Evolutionary conservation across 2,888 invertebrate species (phyloP).

Genomic region (Melieria picta): DNA sequence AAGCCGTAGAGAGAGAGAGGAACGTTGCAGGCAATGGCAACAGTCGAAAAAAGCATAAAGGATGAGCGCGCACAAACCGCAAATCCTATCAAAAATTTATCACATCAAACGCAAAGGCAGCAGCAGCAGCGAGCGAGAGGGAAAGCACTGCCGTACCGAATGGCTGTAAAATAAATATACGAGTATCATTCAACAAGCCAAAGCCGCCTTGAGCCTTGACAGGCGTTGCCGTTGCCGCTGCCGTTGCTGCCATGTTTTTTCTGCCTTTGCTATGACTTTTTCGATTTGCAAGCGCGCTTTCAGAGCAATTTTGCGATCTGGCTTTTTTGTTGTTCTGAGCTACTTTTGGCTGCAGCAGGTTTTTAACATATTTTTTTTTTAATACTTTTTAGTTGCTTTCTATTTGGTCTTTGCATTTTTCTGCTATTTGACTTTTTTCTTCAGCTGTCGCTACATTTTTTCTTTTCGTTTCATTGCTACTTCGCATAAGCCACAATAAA

Average conservation of each 20-base stretch:
- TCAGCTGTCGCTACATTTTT: background rate
- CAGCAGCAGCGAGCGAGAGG: too few species aligned
- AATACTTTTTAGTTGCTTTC: background rate
- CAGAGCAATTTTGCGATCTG: too few species aligned
- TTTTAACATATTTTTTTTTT: conserved; percentile 16
- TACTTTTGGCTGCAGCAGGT: background rate
- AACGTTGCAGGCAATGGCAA: background rate
- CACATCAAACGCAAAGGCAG: too few species aligned
- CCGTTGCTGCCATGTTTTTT: too few species aligned
- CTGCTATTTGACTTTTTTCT: background rate
- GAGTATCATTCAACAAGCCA: conserved; percentile 8
- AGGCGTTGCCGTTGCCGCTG: too few species aligned
- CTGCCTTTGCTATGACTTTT: too few species aligned
- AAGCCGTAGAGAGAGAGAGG: background rate
- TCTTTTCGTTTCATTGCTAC: background rate
- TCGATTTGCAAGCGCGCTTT: too few species aligned
- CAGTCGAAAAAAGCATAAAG: background rate
- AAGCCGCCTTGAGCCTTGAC: background rate
- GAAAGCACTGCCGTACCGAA: background rate
- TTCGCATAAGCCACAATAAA: conserved; percentile 16
- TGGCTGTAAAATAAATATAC: background rate
- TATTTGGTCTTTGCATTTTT: background rate
- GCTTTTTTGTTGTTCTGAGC: too few species aligned
- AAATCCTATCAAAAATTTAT: too few species aligned
- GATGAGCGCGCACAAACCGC: background rate